A percentile compares a stretch with the other conserved stretches of the same genome.
Evolutionary conservation across 2,888 invertebrate genomes (phyloP).

Genomic region (Colostygia pectinataria): DNA sequence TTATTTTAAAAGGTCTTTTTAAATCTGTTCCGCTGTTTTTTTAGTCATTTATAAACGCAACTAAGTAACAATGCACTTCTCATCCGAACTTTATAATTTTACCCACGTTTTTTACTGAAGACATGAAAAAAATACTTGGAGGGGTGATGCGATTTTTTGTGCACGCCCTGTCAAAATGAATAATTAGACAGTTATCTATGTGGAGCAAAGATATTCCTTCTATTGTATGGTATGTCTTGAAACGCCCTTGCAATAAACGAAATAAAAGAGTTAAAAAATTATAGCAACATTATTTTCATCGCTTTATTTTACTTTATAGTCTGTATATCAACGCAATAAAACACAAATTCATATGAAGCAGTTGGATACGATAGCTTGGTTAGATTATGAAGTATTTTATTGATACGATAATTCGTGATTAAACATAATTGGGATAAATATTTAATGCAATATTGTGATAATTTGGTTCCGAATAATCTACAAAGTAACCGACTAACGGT

Average conservation of each 20-base stretch:
- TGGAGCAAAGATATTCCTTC: conserved; percentile 47
- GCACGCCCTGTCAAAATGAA: conserved; percentile 42
- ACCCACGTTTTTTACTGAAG: conserved; percentile 72
- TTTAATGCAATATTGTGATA: conserved; percentile 37
- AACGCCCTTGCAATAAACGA: conserved; percentile 63
- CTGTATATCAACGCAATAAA: conserved; percentile 17
- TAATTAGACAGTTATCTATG: conserved; percentile 66
- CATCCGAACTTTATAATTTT: conserved; percentile 31
- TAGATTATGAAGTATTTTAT: conserved; percentile 29
- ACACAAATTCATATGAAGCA: conserved; percentile 1
- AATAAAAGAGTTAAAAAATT: conserved; percentile 39
- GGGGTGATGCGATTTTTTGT: conserved; percentile 62
- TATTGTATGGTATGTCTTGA: conserved; percentile 45
- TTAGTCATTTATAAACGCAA: conserved; percentile 36
- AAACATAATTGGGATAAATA: conserved; percentile 28
- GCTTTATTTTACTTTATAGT: background rate
- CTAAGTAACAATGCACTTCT: conserved; percentile 33
- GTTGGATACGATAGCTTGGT: background rate
- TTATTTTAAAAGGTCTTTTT: background rate
- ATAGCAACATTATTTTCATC: conserved; percentile 23
- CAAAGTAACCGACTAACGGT: conserved; percentile 4
- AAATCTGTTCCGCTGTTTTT: background rate
- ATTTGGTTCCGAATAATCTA: conserved; percentile 31
- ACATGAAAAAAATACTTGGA: conserved; percentile 53
- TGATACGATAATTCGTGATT: conserved; percentile 30